phyloP scores from a whole-genome alignment of 1,140 invertebrate genomes.

The Drosophila neocordata region DNA sequence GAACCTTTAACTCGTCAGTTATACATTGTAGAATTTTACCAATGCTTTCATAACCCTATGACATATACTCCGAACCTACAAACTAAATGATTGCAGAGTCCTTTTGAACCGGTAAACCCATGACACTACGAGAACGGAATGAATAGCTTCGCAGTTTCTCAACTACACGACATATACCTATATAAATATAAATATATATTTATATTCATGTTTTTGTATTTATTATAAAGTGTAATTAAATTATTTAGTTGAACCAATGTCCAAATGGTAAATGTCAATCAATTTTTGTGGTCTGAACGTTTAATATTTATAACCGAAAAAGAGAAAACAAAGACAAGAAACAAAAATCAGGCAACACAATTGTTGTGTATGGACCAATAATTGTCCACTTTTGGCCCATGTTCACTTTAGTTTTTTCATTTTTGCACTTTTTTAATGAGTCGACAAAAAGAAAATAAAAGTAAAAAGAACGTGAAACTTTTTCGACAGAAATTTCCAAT shows the following conservation, averaged over 20 bases:
- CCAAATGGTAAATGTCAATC: slow-evolving; percentile 59
- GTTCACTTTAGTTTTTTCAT: neutral
- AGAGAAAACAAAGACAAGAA: slow-evolving; percentile 6
- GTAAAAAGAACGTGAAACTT: slow-evolving; percentile 27
- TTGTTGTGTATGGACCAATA: slow-evolving; percentile 19
- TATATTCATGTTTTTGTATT: slow-evolving; percentile 39
- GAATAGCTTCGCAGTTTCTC: too few species aligned
- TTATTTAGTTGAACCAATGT: slow-evolving; percentile 51
- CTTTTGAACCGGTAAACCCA: too few species aligned
- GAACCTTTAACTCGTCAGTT: too few species aligned
- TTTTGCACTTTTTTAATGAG: slow-evolving; percentile 69
- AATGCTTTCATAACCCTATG: too few species aligned
- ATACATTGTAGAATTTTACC: too few species aligned
- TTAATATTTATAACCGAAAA: slow-evolving; percentile 44
- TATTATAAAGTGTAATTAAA: slow-evolving; percentile 69
- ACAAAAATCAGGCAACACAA: neutral
- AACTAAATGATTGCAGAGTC: too few species aligned
- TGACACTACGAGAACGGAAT: too few species aligned
- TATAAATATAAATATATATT: too few species aligned
- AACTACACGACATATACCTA: too few species aligned
- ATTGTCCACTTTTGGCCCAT: slow-evolving; percentile 23
- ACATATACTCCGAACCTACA: too few species aligned
- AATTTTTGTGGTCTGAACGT: slow-evolving; percentile 54
- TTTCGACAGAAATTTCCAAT: slow-evolving; percentile 69
- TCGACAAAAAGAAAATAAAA: slow-evolving; percentile 39